Base-by-base conservation (phyloP, 2,888 invertebrate genomes). In the Sphecodes monilicornis region DNA sequence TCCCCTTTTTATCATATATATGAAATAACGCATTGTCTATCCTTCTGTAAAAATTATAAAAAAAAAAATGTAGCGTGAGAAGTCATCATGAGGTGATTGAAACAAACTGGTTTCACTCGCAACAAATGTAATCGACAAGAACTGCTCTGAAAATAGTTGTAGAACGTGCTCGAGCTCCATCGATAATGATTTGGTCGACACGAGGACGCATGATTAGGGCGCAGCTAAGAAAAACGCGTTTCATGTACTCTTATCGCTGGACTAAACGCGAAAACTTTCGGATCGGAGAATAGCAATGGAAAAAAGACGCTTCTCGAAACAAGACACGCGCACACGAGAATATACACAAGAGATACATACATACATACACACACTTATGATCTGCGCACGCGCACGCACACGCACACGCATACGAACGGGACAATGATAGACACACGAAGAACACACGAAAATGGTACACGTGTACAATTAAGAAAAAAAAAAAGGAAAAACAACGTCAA, bases 401-500 rank as follows among this genome's bases (percentile, higher is more conserved):
- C 13, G 60, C 70, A 32, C 29, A 41, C 13, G 57, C 41, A 80
- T 46, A 74, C 75, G 29, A n/a, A 46, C 43, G 71, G 26, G 69
- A 41, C 76, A 36, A 66, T 69, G 54, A 79, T 29, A 69, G 54
- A 64, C 32, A 36, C 66, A n/a, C 16, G 26, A 50, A 50, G 50
- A 50, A 50, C 50, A 50, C 22, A 50, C 50, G 50, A 50, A n/a
- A 11, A 6, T 66, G 32, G 18, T 64, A 70, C 70, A 82, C 73
- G 75, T 69, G 70, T 76, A 84, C 79, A 88, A 77, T 80, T 79
- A 18, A 64, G 16, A 64, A 64, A 32, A 68, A 66, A 84, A 79
- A 84, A 85, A 18, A 64, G 16, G 32, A 64, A 32, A 68, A 66
- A 84, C 77, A 84, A 85, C 80, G 90, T 93, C 93, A 93, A 93